phyloP scores from a whole-genome alignment of 2,888 invertebrate genomes.

The Teinopalpus imperialis region DNA sequence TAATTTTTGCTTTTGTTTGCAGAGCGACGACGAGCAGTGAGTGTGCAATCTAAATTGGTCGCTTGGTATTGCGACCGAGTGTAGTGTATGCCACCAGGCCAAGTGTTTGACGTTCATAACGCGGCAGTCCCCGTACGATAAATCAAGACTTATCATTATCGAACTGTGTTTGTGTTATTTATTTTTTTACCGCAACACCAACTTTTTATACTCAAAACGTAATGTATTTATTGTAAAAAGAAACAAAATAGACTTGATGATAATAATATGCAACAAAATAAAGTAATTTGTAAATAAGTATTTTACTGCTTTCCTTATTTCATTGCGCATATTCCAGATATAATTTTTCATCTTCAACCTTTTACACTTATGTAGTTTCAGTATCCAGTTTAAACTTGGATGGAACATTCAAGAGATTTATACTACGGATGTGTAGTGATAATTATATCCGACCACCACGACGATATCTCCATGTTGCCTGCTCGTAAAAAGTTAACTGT shows the following conservation, averaged over 20 bases:
- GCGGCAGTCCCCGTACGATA: conserved; percentile 52
- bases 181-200: conserved; percentile 62
- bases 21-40: conserved; percentile 58
- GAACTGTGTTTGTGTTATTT: conserved; percentile 66
- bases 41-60: conserved; percentile 64
- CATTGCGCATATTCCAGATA: background rate
- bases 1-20: no score
- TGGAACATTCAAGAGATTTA: no score
- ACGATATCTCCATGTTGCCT: no score
- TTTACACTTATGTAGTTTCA: no score
- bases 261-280: conserved; percentile 70
- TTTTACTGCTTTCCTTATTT: background rate
- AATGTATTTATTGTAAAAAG: conserved; percentile 79
- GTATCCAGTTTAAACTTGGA: no score
- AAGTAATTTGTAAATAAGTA: conserved; percentile 74
- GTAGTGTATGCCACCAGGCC: conserved; percentile 51
- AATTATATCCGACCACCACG: no score
- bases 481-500: no score
- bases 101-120: conserved; percentile 54
- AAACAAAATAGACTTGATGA: conserved; percentile 69
- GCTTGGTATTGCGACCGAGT: conserved; percentile 51
- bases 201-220: conserved; percentile 74
- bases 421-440: no score
- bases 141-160: conserved; percentile 66
- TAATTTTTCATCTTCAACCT: background rate